phyloP scores from a whole-genome alignment of 1,140 invertebrate species.

The Bilobella aurantiaca region DNA sequence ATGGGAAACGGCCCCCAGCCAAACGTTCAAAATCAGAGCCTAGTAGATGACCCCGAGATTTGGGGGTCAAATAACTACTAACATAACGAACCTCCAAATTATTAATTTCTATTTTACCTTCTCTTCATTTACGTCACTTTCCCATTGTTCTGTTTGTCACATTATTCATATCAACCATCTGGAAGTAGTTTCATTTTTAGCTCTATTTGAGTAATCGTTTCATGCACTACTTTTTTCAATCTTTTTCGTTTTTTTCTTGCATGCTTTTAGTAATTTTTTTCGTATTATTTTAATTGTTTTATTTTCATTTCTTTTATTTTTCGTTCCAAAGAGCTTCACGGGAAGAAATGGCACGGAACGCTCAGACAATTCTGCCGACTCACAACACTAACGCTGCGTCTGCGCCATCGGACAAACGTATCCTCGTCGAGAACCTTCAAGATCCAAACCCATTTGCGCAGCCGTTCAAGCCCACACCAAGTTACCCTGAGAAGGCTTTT shows the following conservation, averaged over 20 bases:
- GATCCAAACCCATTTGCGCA: background rate
- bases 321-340: constrained; percentile 21
- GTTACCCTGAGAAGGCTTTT: background rate
- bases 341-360: constrained; percentile 32
- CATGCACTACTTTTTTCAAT: no score
- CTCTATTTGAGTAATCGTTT: no score
- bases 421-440: constrained; percentile 9
- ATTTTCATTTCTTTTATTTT: constrained; percentile 21
- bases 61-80: constrained; percentile 34
- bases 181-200: no score
- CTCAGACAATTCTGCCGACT: constrained; percentile 11
- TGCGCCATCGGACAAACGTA: constrained; percentile 5
- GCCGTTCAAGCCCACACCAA: background rate
- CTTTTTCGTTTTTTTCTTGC: background rate
- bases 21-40: constrained; percentile 32
- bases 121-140: constrained; percentile 1
- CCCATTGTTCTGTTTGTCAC: no score
- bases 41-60: constrained; percentile 35
- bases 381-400: constrained; percentile 2
- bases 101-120: constrained; percentile 2
- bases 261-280: background rate
- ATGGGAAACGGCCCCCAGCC: constrained; percentile 23
- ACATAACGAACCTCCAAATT: no score
- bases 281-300: constrained; percentile 10
- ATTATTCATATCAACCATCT: no score